Evolutionary conservation across 2,888 invertebrate genomes (phyloP).

Genomic region (Ceratothoa steindachneri): DNA sequence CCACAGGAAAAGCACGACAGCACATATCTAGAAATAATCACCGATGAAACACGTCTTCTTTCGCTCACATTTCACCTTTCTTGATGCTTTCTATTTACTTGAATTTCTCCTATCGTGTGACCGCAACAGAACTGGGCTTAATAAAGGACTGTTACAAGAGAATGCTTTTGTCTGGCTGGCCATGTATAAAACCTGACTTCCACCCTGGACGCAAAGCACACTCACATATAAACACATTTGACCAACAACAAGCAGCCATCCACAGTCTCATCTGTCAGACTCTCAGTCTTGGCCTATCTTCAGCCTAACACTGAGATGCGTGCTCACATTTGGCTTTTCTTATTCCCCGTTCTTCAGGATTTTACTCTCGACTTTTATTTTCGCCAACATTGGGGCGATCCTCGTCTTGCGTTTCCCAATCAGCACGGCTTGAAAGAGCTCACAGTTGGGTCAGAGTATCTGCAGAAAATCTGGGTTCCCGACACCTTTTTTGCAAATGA

Average conservation of each 20-base stretch:
- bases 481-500: constrained; percentile 99
- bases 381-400: constrained; percentile 98
- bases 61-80: not conserved
- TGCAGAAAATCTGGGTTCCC: constrained; percentile 99
- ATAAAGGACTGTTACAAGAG: not conserved
- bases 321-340: constrained; percentile 30
- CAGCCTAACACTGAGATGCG: not conserved
- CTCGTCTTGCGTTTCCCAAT: constrained; percentile 86
- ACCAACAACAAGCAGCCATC: constrained; percentile 6
- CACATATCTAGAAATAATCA: not conserved
- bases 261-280: not conserved
- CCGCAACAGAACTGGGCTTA: not conserved
- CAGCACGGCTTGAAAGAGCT: constrained; percentile 83
- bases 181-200: not conserved
- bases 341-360: constrained; percentile 62
- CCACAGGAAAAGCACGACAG: not conserved
- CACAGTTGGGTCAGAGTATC: constrained; percentile 89
- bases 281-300: constrained; percentile 10
- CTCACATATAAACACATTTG: too few species aligned
- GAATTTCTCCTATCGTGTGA: not conserved
- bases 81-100: not conserved
- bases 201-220: not conserved
- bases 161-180: not conserved
- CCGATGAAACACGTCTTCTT: not conserved
- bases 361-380: constrained; percentile 98